Evolutionary conservation across 2,888 invertebrate species (phyloP).

Genomic region (Siphonodentalium dalli): DNA sequence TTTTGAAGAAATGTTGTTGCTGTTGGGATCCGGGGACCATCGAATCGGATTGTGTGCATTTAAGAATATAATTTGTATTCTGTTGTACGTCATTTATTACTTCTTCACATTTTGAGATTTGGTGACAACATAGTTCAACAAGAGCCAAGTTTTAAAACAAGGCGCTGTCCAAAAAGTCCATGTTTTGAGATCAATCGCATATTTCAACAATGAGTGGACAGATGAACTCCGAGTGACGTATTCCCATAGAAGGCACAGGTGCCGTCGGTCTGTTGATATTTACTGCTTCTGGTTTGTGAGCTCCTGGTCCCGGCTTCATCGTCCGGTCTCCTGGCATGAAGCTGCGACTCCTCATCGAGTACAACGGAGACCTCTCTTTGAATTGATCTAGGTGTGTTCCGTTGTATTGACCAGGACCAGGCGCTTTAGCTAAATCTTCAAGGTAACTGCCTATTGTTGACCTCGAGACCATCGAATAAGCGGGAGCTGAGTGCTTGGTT

Average conservation of each 20-base stretch:
- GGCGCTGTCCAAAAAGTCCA: too few relatives aligned
- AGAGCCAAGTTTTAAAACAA: too few relatives aligned
- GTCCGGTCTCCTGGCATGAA: conserved; percentile 79
- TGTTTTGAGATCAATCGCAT: too few relatives aligned
- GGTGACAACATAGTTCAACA: too few relatives aligned
- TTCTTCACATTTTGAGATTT: too few relatives aligned
- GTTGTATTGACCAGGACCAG: conserved; percentile 81
- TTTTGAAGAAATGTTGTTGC: too few relatives aligned
- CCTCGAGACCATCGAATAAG: conserved; percentile 75
- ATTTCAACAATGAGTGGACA: conserved; percentile 49
- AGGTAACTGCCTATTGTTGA: conserved; percentile 67
- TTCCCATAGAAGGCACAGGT: conserved; percentile 64
- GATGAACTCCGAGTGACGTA: conserved; percentile 64
- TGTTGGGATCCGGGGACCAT: too few relatives aligned
- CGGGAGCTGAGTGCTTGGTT: conserved; percentile 71
- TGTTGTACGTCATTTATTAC: too few relatives aligned
- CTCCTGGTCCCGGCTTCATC: conserved; percentile 87
- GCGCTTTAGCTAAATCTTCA: conserved; percentile 51
- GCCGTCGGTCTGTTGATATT: conserved; percentile 38
- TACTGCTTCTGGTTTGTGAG: conserved; percentile 95
- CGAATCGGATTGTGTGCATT: too few relatives aligned
- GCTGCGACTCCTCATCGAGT: conserved; percentile 83
- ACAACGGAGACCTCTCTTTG: conserved; percentile 75
- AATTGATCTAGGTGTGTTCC: conserved; percentile 72
- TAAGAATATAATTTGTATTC: too few relatives aligned